Conservation (phyloP, 2,113 vertebrate genomes). For the Spea bombifrons region DNA sequence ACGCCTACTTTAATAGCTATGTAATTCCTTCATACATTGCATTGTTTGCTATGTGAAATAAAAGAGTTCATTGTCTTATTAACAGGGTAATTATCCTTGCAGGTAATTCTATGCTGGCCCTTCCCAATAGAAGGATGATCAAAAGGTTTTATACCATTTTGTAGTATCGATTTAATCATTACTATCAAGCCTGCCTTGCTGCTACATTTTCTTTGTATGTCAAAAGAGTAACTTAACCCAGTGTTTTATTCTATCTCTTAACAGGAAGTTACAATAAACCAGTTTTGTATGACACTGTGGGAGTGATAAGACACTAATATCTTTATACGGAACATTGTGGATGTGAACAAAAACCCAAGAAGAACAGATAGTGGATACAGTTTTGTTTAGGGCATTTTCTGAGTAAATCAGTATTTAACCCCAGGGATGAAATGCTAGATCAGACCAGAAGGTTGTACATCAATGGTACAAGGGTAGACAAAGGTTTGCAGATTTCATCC, state of each 20-base stretch:
- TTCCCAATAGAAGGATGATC: background rate
- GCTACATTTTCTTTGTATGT: background rate
- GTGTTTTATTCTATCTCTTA: conserved; percentile 21
- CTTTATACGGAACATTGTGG: background rate
- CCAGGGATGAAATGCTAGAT: background rate
- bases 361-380: background rate
- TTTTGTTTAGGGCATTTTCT: conserved; percentile 1
- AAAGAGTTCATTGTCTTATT: too few relatives aligned
- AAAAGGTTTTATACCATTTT: background rate
- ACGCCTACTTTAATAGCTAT: too few relatives aligned
- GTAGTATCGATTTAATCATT: background rate
- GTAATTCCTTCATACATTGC: too few relatives aligned
- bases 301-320: background rate
- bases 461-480: conserved; percentile 7
- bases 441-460: conserved; percentile 4
- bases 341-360: too few relatives aligned
- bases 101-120: background rate
- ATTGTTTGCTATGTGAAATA: too few relatives aligned
- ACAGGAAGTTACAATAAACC: conserved; percentile 28
- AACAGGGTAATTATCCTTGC: background rate
- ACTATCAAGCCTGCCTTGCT: background rate
- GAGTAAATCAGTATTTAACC: background rate
- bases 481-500: background rate
- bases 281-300: conserved; percentile 1
- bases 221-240: conserved; percentile 11